Evolutionary conservation across 2,797 vertebrate genomes (phyloP), one percentile per base, ranked within the genome.

Genomic region (Pitangus sulphuratus): DNA sequence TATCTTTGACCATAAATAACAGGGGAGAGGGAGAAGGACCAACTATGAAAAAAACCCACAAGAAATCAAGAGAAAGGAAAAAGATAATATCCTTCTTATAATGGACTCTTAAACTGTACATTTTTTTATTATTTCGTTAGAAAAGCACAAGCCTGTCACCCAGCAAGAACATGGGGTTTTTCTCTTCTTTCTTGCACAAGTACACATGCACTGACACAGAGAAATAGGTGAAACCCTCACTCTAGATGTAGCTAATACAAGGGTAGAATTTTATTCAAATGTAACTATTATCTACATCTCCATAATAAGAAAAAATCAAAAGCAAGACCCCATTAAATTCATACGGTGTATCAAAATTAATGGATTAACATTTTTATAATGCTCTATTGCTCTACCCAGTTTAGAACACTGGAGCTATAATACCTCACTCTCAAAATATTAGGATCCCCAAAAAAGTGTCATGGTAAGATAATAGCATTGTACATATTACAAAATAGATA

Each of bases 401-500:
- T 83, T 91, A 88, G 68, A 92, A 80, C 20, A 76, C 40, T 62
- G 75, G 9, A 75, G 75, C 21, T 75, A 39, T 69, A 93, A 83
- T 48, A 88, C 10, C 45, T 87, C 58, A 78, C 35, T 86, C 30
- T 77, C 72, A 75, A 54, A 90, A 61, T 58, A 74, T 19, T 28
- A 69, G 57, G 50, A 84, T 84, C 53, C 37, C n/a, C 31, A 17
- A 72, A 64, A 68, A 84, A 62, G 24, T 68, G 85, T 82, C 28
- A 65, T 28, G 4, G 61, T 48, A 97, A 87, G 53, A 70, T 84
- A 87, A 74, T 5, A 95, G 42, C 58, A 62, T 54, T 92, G 69
- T 75, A 89, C 26, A 15, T 85, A 44, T 86, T 89, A 83, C 62
- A 96, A 95, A 93, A 83, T 21, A 91, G 65, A 68, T 82, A 95